Evolutionary conservation across 2,888 invertebrate species (phyloP).

Genomic region (Agapetus fuscipes): DNA sequence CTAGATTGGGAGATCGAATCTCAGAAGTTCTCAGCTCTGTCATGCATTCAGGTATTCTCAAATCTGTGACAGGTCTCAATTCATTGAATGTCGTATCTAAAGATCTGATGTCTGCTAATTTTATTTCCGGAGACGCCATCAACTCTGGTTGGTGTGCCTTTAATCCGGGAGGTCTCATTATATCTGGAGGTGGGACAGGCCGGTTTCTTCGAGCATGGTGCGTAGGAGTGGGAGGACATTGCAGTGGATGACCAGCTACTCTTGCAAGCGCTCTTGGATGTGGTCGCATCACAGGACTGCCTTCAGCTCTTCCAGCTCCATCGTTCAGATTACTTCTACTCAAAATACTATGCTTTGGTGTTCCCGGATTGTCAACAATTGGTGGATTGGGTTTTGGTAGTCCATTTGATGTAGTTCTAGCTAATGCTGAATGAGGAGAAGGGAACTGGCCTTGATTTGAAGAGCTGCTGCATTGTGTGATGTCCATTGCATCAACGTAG

Average conservation of each 20-base stretch:
- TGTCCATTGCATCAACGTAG: slow-evolving; percentile 30
- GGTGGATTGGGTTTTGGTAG: slow-evolving; percentile 27
- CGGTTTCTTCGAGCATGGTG: slow-evolving; percentile 67
- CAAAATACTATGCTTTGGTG: slow-evolving; percentile 38
- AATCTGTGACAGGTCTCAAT: slow-evolving; percentile 31
- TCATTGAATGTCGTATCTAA: slow-evolving; percentile 26
- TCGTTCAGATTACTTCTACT: slow-evolving; percentile 26
- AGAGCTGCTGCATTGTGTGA: slow-evolving; percentile 30
- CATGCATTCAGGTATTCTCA: slow-evolving; percentile 42
- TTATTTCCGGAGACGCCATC: slow-evolving; percentile 30
- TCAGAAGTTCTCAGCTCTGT: slow-evolving; percentile 42
- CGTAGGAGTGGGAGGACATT: slow-evolving; percentile 82
- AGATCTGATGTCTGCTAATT: slow-evolving; percentile 32
- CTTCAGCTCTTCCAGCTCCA: slow-evolving; percentile 22
- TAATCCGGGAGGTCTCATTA: slow-evolving; percentile 38
- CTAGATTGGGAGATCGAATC: slow-evolving; percentile 45
- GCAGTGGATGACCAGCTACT: slow-evolving; percentile 47
- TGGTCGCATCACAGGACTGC: slow-evolving; percentile 42
- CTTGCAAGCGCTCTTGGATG: slow-evolving; percentile 55
- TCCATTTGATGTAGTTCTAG: slow-evolving; percentile 29
- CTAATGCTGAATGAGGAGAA: slow-evolving; percentile 37
- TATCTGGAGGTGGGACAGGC: slow-evolving; percentile 40
- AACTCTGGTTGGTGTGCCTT: slow-evolving; percentile 45
- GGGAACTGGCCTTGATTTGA: slow-evolving; percentile 22
- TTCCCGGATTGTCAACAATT: slow-evolving; percentile 33